Evolutionary conservation across 2,113 vertebrate species (phyloP), one percentile per base, ranked within the genome.

Genomic region (Numida meleagris): DNA sequence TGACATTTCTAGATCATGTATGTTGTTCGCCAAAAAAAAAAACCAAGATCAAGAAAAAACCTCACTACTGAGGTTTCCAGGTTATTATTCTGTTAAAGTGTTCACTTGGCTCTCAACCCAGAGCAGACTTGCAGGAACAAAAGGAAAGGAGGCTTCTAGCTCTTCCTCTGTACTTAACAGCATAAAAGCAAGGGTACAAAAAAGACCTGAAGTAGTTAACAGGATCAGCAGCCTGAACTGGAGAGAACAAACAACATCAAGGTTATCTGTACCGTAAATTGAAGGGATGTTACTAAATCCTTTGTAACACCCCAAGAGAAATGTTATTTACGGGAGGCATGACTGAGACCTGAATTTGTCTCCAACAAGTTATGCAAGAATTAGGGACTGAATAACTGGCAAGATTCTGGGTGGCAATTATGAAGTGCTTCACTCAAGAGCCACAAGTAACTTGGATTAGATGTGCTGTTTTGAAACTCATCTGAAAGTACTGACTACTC

Each of bases 391-490:
- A 86, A 51, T 65, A 77, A 7, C 43, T 80, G 55, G 42, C 72
- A 81, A 51, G 55, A 71, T 83, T 59, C 55, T 74, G 59, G 10
- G 23, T 55, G 25, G 67, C 57, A 94, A 89, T 94, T 82, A 93
- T 12, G 3, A 75, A 93, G 48, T 38, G 36, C 61, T 93, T 89
- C 65, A 74, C 34, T 89, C 3, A 8, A 94, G 59, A 89, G 75
- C 25, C 63, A 74, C 71, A 84, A 87, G 48, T 92, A 65, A 75
- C 58, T 94, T 91, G 82, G 67, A 92, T 31, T 70, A 43, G 34
- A 88, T 85, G 23, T 67, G 34, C 63, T 85, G 59, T 82, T 93
- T 85, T 80, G 72, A 87, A 94, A 87, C 18, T 66, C 42, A 67
- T 71, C 76, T 88, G 82, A 77, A 88, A 91, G 50, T 58, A 80